Evolutionary conservation across 2,888 invertebrate species (phyloP), one percentile per base, ranked within the genome.

Genomic region (Digitonthophagus gazella): DNA sequence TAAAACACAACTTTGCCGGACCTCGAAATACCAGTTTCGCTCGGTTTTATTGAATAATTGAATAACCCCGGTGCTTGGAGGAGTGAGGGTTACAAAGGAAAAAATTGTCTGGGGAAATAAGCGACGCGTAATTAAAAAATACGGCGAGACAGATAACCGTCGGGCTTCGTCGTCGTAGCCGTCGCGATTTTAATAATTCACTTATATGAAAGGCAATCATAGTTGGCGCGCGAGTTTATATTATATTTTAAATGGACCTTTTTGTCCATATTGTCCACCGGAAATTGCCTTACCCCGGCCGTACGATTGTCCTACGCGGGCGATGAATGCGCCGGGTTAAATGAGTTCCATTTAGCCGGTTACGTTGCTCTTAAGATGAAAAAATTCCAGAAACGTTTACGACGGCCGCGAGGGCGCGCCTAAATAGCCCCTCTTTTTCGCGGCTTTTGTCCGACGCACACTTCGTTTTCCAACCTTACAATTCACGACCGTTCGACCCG

Each of bases 141-240:
- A 61, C 61, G 61, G 61, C 16, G 18, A 18, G 61, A 61, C 61
- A 20, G 16, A 19, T 19, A 61, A 3, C 20, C 61, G 57, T 5
- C 14, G 4, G 57, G 57, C 15, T 57, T 16, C n/a, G n/a, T n/a
- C 20, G 61, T 16, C 57, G 64, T n/a, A n/a, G n/a, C n/a, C 67
- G 66, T 68, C 68, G 68, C 66, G 71, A 73, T 74, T 75, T 76
- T 75, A 76, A 77, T 77, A 76, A 76, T 77, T 77, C 74, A 77
- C 76, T 75, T 76, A 76, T 76, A 75, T 75, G 28, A 72, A 74
- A 77, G 74, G 76, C 76, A 76, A 76, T 76, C 76, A 76, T 71
- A 74, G 75, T 75, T 74, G 72, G 73, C 73, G 72, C 73, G 74
- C 73, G 74, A 74, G 71, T 75, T 74, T 66, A 66, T 70, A 75